Base-by-base conservation (phyloP, 2,888 invertebrate genomes). In the Harpagoxenus sublaevis region DNA sequence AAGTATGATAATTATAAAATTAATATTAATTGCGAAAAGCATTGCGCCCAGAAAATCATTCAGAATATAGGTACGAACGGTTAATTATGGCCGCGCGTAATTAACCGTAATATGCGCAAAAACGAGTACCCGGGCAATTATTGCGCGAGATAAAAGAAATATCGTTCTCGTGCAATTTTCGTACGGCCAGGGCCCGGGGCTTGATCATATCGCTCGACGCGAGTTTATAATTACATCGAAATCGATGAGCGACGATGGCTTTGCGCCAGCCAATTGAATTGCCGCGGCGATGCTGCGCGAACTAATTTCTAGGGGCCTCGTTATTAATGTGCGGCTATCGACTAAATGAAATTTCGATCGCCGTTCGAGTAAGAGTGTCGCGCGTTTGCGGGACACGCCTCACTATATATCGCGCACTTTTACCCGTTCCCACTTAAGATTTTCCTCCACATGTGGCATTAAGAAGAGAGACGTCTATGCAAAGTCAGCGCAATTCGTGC, bases 191-290 rank as follows among this genome's bases (percentile, higher is more conserved):
- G 35, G 3, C 39, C 66, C 31, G 62, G 62, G 35, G 3, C 39
- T 39, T 53, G 53, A 60, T 70, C 35, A 28, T 28, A 45, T 60
- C 60, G 73, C 23, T 60, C n/a, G 28, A 57, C 53, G 23, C 18
- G 31, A 55, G 53, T 12, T 71, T 35, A 71, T 81, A 81, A 81
- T 81, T 81, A 62, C 60, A 12, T 73, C 35, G 60, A 8, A 62
- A 81, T 81, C 73, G 79, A 73, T 45, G 68, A n/a, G 68, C 45
- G 48, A 48, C 48, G 79, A 57, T 35, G 71, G 79, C 57, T 60
- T 60, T 48, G 48, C 53, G 77, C 77, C 77, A 77, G 18, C 73
- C 73, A 73, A 71, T 79, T 73, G 60, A 81, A 81, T 73, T 60
- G 71, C 12, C 57, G 18, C 31, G 68, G 55, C 55, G 31, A 31